Conservation (phyloP, 1,140 invertebrate genomes). For the Luehdorfia chinensis region DNA sequence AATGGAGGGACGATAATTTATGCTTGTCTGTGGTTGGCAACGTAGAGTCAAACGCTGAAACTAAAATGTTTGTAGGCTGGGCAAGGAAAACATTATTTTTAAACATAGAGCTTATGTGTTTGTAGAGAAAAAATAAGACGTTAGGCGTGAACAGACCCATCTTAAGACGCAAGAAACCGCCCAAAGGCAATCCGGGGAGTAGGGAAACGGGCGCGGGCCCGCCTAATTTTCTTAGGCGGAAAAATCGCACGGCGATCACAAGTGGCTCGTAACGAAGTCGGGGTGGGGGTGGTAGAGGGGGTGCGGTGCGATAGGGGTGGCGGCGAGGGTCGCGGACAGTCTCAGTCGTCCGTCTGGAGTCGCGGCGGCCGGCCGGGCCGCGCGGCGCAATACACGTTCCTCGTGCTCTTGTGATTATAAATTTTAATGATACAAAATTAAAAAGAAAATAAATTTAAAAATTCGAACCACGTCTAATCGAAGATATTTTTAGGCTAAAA, state of each 20-base stretch:
- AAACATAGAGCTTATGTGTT: no score
- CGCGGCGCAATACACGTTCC: slow-evolving; percentile 72
- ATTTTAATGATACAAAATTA: slow-evolving; percentile 66
- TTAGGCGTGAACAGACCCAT: slow-evolving; percentile 24
- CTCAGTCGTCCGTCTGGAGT: slow-evolving; percentile 73
- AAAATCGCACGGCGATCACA: slow-evolving; percentile 74
- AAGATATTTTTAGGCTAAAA: slow-evolving; percentile 74
- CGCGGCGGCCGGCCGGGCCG: slow-evolving; percentile 70
- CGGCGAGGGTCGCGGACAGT: slow-evolving; percentile 42
- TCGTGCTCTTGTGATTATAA: slow-evolving; percentile 76
- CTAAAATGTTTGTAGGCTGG: neutral
- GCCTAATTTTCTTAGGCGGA: slow-evolving; percentile 76
- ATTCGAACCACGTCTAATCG: slow-evolving; percentile 63
- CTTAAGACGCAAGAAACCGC: slow-evolving; percentile 54
- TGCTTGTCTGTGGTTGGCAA: slow-evolving; percentile 27
- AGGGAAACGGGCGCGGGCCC: slow-evolving; percentile 49
- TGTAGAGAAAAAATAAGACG: no score
- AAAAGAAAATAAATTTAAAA: slow-evolving; percentile 31
- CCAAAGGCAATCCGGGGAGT: slow-evolving; percentile 45
- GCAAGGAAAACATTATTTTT: neutral
- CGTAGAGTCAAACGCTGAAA: neutral
- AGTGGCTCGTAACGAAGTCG: slow-evolving; percentile 75
- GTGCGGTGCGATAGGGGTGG: slow-evolving; percentile 27
- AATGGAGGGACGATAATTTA: slow-evolving; percentile 51
- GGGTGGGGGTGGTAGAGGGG: slow-evolving; percentile 27